These are phyloP conservation scores for Tamias sibiricus DNA, from an alignment of 2,113 vertebrate genomes.

Conservation along the genomic window DNA sequence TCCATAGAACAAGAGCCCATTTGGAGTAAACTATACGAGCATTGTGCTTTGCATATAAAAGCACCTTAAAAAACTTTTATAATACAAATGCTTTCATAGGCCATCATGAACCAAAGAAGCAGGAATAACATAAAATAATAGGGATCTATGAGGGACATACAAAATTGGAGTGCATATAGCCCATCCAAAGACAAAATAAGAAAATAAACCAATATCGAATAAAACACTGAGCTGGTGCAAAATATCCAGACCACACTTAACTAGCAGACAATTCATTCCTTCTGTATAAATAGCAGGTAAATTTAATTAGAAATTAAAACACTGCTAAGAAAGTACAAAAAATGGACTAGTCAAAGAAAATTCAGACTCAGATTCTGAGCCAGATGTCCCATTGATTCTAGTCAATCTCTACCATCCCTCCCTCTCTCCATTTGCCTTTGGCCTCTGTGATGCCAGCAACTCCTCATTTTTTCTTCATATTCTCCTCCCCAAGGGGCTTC, in stretches of 20 bases:
- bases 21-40: background rate
- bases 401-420: background rate
- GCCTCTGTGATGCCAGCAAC: background rate
- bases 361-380: background rate
- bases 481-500: background rate
- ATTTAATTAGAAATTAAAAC: background rate
- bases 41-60: background rate
- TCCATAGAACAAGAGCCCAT: background rate
- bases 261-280: background rate
- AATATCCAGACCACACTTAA: background rate
- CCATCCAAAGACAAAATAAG: background rate
- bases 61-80: background rate
- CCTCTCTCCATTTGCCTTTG: background rate
- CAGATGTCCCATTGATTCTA: background rate
- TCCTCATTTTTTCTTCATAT: background rate
- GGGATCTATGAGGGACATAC: background rate
- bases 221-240: background rate
- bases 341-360: background rate
- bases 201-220: background rate
- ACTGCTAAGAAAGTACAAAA: conserved; percentile 7
- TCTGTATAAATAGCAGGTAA: background rate
- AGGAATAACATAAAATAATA: conserved; percentile 31
- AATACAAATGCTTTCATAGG: background rate
- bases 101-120: conserved; percentile 32
- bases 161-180: background rate